phyloP scores from a whole-genome alignment of 2,888 invertebrate genomes.

The Lucinisca nassula region DNA sequence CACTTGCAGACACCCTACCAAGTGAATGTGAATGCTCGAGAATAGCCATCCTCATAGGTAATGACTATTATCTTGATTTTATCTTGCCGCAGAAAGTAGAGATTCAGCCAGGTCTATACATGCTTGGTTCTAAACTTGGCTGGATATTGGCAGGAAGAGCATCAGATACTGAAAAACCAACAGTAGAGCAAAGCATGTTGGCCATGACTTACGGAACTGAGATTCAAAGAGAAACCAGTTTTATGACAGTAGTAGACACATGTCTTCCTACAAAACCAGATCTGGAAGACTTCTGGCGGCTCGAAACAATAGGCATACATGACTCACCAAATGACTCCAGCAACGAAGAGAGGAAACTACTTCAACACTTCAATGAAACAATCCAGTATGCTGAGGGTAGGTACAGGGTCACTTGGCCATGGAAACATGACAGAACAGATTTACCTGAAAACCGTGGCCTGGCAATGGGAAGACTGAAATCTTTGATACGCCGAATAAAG shows the following conservation, averaged over 20 bases:
- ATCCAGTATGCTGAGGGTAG: background rate
- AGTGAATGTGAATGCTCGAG: background rate
- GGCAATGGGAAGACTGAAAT: background rate
- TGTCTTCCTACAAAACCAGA: background rate
- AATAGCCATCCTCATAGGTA: background rate
- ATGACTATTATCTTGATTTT: constrained; percentile 10
- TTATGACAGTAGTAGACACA: background rate
- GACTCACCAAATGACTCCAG: background rate
- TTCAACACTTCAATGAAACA: constrained; percentile 27
- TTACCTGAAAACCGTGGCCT: constrained; percentile 17
- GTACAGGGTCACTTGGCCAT: constrained; percentile 23
- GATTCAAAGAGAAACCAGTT: background rate
- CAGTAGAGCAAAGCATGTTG: background rate
- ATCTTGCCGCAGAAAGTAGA: background rate
- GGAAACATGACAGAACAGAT: background rate
- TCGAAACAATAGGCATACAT: constrained; percentile 29
- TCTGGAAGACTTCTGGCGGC: constrained; percentile 25
- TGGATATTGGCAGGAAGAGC: constrained; percentile 9
- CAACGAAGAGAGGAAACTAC: background rate
- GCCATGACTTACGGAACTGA: background rate
- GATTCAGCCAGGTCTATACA: constrained; percentile 4
- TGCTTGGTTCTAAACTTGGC: background rate
- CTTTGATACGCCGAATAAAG: background rate
- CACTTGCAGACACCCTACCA: background rate
- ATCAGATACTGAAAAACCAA: too few species aligned